Base-by-base conservation (phyloP, 2,888 invertebrate genomes). In the Idaea straminata region DNA sequence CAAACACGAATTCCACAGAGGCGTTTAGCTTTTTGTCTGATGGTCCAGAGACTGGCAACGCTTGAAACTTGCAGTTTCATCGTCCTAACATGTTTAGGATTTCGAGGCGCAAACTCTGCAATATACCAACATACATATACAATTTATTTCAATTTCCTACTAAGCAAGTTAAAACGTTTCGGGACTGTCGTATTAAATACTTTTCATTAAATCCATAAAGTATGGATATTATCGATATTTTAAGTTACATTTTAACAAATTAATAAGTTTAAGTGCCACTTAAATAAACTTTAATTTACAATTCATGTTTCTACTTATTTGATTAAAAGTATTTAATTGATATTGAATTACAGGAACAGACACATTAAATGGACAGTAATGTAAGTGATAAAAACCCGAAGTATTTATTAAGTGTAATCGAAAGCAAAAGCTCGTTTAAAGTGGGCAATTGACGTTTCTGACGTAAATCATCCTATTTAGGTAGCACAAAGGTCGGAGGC, bases 381-480 rank as follows among this genome's bases (percentile, higher is more conserved):
- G 10, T 47, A 47, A 47, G 47, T 47, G 47, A 47, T 47, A 47
- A 47, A 36, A 47, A 47, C 47, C 47, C 47, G 10, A 47, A 47
- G 47, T 47, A 47, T 47, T 47, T 47, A 47, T 47, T 47, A 10
- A 47, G 47, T 4, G 47, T 47, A 47, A 47, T 47, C 47, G 47
- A 47, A 47, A 47, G 60, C 25, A 66, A 66, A 67, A 68, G 59
- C 59, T 47, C 60, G 57, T 25, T 6, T 5, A 36, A 61, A 61
- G 63, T 66, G 67, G 47, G 59, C 65, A 68, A 70, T 70, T 69
- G 68, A 67, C 71, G 70, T 73, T 71, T 71, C 65, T 65, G 68
- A 66, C 60, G 59, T 66, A 47, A 47, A 15, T 47, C 15, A 63
- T 71, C 69, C 70, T 64, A 66, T 70, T 70, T 68, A 70, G 70